phyloP scores from a whole-genome alignment of 2,113 vertebrate genomes.

The Canis aureus region DNA sequence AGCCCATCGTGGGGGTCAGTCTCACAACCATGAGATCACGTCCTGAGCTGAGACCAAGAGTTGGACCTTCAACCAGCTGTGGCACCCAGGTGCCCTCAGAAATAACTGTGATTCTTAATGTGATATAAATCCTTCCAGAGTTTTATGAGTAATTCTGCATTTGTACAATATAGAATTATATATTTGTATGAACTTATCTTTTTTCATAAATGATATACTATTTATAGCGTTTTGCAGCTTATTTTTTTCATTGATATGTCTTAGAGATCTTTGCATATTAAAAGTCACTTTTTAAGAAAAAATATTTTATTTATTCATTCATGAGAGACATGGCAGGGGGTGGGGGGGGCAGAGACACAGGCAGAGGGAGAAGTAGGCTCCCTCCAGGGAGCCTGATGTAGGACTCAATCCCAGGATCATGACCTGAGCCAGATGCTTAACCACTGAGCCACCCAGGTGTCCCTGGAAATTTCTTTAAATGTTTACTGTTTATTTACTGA shows the following conservation, averaged over 20 bases:
- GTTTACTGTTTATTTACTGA: slow-evolving; percentile 26
- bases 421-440: too few species aligned
- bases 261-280: background rate
- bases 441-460: too few species aligned
- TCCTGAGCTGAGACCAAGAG: too few species aligned
- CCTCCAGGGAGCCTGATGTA: too few species aligned
- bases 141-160: background rate
- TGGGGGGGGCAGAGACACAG: too few species aligned
- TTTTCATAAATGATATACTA: slow-evolving; percentile 1
- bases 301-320: too few species aligned
- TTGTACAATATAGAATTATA: background rate
- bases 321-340: too few species aligned
- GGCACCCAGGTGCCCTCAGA: background rate
- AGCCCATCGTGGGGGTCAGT: background rate
- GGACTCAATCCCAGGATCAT: too few species aligned
- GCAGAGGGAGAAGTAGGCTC: too few species aligned
- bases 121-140: slow-evolving; percentile 19
- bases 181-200: slow-evolving; percentile 2
- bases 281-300: background rate
- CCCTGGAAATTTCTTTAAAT: background rate
- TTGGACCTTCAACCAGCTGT: background rate
- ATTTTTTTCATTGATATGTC: background rate
- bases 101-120: background rate
- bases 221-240: background rate
- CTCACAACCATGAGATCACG: background rate